Evolutionary conservation across 2,113 vertebrate species (phyloP).

Genomic region (Macroglossus sobrinus): DNA sequence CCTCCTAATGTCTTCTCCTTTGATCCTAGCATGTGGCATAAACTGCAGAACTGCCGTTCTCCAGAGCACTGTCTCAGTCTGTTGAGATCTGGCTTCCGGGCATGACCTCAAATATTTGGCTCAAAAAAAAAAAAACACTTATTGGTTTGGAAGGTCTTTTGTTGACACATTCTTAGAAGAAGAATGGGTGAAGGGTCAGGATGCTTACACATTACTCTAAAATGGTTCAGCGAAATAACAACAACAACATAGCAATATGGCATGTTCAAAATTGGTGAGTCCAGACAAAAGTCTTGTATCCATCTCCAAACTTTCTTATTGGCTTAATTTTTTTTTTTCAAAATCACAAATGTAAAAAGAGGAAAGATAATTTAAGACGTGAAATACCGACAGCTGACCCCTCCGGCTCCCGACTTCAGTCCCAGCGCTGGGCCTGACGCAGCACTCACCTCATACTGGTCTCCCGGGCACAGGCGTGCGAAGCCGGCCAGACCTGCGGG

Average conservation of each 20-base stretch:
- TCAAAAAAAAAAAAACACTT: background rate
- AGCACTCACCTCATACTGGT: conserved; percentile 93
- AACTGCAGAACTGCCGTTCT: background rate
- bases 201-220: background rate
- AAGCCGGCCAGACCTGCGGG: conserved; percentile 95
- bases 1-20: background rate
- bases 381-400: background rate
- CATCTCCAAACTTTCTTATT: background rate
- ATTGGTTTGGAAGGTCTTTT: background rate
- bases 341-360: background rate
- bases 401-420: background rate
- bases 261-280: background rate
- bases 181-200: background rate
- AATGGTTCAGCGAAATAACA: background rate
- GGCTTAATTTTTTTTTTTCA: background rate
- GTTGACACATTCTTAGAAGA: background rate
- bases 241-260: background rate
- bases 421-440: fast-evolving
- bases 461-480: conserved; percentile 96
- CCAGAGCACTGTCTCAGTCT: background rate
- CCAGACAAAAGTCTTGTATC: background rate
- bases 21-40: background rate
- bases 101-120: background rate
- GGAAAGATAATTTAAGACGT: background rate
- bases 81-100: background rate